A percentile compares a stretch with the other conserved stretches of the same genome.
phyloP scores from a whole-genome alignment of 2,888 invertebrate genomes.

The Creontiades dilutus region DNA sequence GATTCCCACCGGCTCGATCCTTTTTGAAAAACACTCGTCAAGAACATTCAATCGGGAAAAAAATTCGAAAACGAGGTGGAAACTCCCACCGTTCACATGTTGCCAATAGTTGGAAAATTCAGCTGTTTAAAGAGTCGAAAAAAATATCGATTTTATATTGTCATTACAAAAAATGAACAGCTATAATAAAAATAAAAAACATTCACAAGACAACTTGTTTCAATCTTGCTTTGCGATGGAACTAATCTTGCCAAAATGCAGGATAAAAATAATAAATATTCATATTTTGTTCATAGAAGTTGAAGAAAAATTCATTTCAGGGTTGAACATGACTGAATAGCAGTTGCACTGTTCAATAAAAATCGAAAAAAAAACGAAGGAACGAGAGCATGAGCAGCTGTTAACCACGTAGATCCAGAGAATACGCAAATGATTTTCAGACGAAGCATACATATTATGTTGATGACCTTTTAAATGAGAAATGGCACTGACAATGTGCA shows the following conservation, averaged over 20 bases:
- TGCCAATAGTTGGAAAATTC: no score
- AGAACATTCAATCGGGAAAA: no score
- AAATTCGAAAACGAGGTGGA: no score
- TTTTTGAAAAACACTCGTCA: no score
- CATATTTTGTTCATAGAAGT: neutral
- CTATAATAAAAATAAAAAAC: neutral
- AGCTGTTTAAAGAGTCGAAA: no score
- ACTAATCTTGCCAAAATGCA: neutral
- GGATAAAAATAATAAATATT: neutral
- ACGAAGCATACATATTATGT: neutral
- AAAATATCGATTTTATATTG: no score
- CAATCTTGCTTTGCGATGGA: neutral
- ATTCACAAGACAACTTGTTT: neutral
- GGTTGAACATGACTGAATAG: neutral
- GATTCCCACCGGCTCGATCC: no score
- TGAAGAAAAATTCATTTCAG: neutral
- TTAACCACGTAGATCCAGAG: neutral
- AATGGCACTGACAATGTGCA: neutral
- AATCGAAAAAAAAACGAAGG: neutral
- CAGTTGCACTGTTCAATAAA: neutral
- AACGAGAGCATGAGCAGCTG: neutral
- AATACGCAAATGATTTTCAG: neutral
- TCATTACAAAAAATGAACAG: neutral
- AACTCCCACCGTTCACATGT: no score
- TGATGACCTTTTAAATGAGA: neutral